Base-by-base conservation (phyloP, 2,888 invertebrate species). In the Caenorhabditis becei region DNA sequence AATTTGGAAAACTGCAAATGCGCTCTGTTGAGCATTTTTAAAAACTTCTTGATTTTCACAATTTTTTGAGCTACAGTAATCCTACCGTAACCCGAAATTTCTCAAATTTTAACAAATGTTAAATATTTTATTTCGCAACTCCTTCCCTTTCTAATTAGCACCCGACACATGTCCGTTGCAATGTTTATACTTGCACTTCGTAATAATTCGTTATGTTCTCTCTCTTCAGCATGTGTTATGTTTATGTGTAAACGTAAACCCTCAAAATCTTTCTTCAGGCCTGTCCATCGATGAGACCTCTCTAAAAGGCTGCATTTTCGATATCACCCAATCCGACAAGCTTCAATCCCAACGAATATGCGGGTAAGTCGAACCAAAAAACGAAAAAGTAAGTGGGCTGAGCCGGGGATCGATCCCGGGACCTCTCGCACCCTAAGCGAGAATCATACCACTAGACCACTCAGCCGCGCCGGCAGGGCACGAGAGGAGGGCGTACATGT, bases 381-480 rank as follows among this genome's bases (percentile, higher is more conserved):
- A 20, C 20, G 49, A 5, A 58, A 62, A 62, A 54, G 20, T 11
- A 54, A 49, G 16, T 49, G 70, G 70, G 61, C 59, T 61, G 59
- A 61, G 70, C 87, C 86, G 87, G 87, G 87, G 87, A 87, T 90
- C 84, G 89, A 90, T 86, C 89, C 87, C 89, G 89, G 90, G 90
- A 91, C 91, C 91, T 90, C 89, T 91, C 90, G 91, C 91, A 91
- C 90, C 89, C 91, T 90, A 90, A 90, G 90, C 90, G 89, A 91
- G 89, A 90, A 90, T 90, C 90, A 91, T 90, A 89, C 90, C 90
- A 89, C 91, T 91, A 91, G 91, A 90, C 91, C 91, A 91, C 87
- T 87, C 86, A 86, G 86, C 86, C 84, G 54, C 58, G n/a, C 2
- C 28, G 54, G 54, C 54, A 20, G 20, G 20, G 28, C 5, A 1